phyloP scores from a whole-genome alignment of 2,888 invertebrate species.

The Cephus pulcher region DNA sequence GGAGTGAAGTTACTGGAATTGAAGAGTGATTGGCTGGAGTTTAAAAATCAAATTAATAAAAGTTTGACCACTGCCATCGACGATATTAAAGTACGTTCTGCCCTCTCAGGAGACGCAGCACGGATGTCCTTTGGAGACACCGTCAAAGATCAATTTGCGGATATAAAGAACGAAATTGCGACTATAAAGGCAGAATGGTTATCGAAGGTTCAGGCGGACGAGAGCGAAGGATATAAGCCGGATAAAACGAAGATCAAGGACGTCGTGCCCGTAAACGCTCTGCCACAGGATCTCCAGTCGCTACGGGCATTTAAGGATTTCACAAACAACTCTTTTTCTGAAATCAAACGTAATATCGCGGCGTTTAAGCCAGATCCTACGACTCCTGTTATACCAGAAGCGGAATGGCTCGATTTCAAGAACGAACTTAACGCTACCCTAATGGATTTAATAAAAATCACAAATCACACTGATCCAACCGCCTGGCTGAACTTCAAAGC shows the following conservation, averaged over 20 bases:
- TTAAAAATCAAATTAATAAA: slow-evolving; percentile 27
- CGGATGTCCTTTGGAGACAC: slow-evolving; percentile 34
- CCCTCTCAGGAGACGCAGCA: background rate
- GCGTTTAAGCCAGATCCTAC: slow-evolving; percentile 16
- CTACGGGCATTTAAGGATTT: slow-evolving; percentile 8
- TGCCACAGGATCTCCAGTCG: slow-evolving; percentile 3
- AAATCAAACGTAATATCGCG: slow-evolving; percentile 15
- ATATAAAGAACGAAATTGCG: slow-evolving; percentile 33
- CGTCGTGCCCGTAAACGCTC: slow-evolving; percentile 1
- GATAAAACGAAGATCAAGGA: background rate
- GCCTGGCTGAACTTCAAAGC: slow-evolving; percentile 28
- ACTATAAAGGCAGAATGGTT: slow-evolving; percentile 21
- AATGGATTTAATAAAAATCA: slow-evolving; percentile 14
- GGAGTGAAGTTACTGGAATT: slow-evolving; percentile 19
- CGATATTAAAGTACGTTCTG: background rate
- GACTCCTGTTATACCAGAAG: slow-evolving; percentile 21
- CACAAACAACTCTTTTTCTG: slow-evolving; percentile 16
- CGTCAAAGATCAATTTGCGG: slow-evolving; percentile 34
- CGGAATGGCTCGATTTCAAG: slow-evolving; percentile 31
- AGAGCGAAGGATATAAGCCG: background rate
- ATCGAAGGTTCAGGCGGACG: background rate
- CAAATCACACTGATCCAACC: slow-evolving; percentile 20
- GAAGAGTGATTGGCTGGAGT: slow-evolving; percentile 29
- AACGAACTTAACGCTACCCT: slow-evolving; percentile 25
- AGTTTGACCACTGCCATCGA: slow-evolving; percentile 19